Evolutionary conservation across 2,113 vertebrate genomes (phyloP).

Genomic region (Poicephalus meyeri): DNA sequence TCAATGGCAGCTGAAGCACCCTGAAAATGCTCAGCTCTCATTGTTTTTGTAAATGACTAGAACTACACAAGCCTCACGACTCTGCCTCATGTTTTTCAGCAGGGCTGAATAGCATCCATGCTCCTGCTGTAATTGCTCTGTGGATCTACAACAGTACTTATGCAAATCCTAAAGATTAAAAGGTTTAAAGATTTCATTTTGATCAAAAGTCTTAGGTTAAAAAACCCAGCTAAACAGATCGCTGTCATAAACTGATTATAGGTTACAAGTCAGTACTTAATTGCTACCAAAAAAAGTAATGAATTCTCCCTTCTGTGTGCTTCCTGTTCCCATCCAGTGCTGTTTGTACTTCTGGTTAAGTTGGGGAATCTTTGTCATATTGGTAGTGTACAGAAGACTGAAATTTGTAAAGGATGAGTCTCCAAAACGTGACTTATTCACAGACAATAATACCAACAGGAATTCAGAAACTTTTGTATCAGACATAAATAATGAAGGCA

Average conservation of each 20-base stretch:
- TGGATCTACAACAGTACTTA: neutral
- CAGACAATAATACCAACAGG: neutral
- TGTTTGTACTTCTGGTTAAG: neutral
- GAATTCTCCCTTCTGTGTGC: neutral
- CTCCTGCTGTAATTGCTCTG: neutral
- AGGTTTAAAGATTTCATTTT: neutral
- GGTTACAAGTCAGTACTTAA: neutral
- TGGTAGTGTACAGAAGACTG: neutral
- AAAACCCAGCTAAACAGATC: neutral
- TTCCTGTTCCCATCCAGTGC: neutral
- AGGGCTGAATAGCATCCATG: neutral
- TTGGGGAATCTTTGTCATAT: neutral
- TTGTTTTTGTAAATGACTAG: neutral
- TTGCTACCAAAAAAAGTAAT: neutral
- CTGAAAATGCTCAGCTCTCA: neutral
- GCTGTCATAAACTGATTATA: neutral
- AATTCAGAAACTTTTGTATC: neutral
- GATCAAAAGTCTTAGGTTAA: neutral
- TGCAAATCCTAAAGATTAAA: neutral
- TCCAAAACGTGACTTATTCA: neutral
- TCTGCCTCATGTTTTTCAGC: neutral
- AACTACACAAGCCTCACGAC: neutral
- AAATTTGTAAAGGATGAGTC: neutral
- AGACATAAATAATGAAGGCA: neutral
- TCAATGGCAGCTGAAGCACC: neutral